Evolutionary conservation across 2,797 vertebrate species (phyloP), one percentile per base, ranked within the genome.

Genomic region (Rhinophrynus dorsalis): DNA sequence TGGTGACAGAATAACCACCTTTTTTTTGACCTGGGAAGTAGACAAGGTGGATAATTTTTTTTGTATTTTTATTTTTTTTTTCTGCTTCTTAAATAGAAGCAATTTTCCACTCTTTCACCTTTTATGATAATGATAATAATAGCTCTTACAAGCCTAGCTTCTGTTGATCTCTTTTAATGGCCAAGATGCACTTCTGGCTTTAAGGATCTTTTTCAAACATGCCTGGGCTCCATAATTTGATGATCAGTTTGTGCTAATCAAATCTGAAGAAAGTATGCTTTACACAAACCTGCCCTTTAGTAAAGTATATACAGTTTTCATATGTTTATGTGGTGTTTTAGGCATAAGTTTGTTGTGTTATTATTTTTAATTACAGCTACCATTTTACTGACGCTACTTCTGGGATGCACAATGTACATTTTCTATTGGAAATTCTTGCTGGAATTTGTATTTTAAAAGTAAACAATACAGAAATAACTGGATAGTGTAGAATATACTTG

Each of bases 1-100:
- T 82, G 74, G 80, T 91, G 91, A 94, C 91, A 93, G 89, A 84
- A 86, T 90, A 91, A 88, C 86, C 88, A 86, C 85, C 89, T 89
- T 89, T 83, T n/a, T n/a, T 87, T 86, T 90, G 90, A 91, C 89
- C 90, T 88, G 76, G 84, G 83, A 85, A 81, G 81, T 84, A 76
- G 56, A 56, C 69, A 74, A 84, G 80, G 86, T 59, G 75, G 78
- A 81, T 74, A 88, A 84, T 86, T 86, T 87, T 88, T n/a, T n/a
- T n/a, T n/a, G n/a, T n/a, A n/a, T n/a, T n/a, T n/a, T n/a, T n/a
- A n/a, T n/a, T n/a, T n/a, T n/a, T n/a, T n/a, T 90, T 87, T 17
- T 90, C 86, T 90, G 84, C 85, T 82, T 88, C 80, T 75, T 90
- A 90, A 91, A 80, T 85, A 87, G 87, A 90, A 90, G 89, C 78